Evolutionary conservation across 2,113 vertebrate genomes (phyloP).

Genomic region (Mormyrus iriodes): DNA sequence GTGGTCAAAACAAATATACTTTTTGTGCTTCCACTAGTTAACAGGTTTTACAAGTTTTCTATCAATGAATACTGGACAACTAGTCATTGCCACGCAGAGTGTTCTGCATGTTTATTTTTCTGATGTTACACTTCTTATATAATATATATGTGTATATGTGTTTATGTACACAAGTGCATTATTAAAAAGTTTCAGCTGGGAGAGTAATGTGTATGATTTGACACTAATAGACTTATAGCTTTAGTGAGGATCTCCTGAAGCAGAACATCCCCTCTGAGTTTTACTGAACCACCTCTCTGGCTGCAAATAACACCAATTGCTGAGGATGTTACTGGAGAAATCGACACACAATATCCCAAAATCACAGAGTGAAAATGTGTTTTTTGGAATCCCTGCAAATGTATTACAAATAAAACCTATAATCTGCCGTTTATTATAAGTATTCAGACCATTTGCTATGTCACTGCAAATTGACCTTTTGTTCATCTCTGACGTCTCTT

Average conservation of each 20-base stretch:
- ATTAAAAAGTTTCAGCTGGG: too few species aligned
- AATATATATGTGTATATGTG: too few species aligned
- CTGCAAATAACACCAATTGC: neutral
- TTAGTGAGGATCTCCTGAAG: neutral
- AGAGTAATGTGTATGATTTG: neutral
- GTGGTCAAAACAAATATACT: neutral
- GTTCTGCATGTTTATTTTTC: neutral
- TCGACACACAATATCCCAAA: neutral
- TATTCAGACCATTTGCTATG: neutral
- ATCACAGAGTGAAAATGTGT: neutral
- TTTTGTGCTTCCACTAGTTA: too few species aligned
- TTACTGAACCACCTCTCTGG: neutral
- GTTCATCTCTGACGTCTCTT: too few species aligned
- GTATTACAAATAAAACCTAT: neutral
- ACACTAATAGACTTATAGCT: neutral
- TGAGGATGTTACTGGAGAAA: neutral
- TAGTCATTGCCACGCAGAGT: too few species aligned
- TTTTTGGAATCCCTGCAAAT: neutral
- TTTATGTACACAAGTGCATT: too few species aligned
- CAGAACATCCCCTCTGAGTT: neutral
- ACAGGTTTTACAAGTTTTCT: too few species aligned
- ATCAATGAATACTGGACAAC: too few species aligned
- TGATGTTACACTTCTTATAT: neutral
- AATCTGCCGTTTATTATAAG: neutral
- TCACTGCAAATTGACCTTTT: neutral